These are phyloP conservation scores for Atethmia centrago DNA, from an alignment of 2,888 invertebrate genomes.

Conservation along the genomic window DNA sequence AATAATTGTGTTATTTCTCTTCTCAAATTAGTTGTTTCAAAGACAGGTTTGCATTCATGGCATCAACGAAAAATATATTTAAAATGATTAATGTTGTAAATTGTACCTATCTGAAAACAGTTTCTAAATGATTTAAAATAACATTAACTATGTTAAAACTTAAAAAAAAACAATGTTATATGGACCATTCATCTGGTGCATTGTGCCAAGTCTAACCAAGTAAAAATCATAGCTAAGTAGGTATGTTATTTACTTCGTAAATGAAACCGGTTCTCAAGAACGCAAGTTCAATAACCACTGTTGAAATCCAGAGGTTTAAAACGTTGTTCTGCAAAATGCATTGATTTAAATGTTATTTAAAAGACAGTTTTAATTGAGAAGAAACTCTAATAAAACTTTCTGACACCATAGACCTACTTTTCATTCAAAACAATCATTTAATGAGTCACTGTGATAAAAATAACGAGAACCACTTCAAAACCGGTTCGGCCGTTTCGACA, in stretches of 20 bases:
- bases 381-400: background rate
- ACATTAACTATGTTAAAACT: background rate
- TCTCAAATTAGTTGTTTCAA: background rate
- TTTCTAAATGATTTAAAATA: background rate
- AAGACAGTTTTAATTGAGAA: background rate
- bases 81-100: background rate
- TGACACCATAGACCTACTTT: constrained; percentile 18
- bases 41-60: background rate
- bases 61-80: background rate
- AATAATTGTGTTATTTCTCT: background rate
- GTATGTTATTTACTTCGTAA: constrained; percentile 4
- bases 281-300: constrained; percentile 29
- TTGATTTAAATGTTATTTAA: background rate
- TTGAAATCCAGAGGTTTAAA: background rate
- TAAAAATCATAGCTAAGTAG: background rate
- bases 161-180: background rate
- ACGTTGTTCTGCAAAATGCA: background rate
- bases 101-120: background rate
- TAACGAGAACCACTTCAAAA: constrained; percentile 9
- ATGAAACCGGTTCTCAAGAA: constrained; percentile 30
- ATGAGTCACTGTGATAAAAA: constrained; percentile 27
- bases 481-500: constrained; percentile 34
- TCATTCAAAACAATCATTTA: constrained; percentile 12
- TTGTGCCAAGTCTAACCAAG: background rate
- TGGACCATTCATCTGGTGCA: background rate